These are phyloP conservation scores for Chloropsis hardwickii DNA, from an alignment of 2,113 vertebrate species.

Conservation along the genomic window DNA sequence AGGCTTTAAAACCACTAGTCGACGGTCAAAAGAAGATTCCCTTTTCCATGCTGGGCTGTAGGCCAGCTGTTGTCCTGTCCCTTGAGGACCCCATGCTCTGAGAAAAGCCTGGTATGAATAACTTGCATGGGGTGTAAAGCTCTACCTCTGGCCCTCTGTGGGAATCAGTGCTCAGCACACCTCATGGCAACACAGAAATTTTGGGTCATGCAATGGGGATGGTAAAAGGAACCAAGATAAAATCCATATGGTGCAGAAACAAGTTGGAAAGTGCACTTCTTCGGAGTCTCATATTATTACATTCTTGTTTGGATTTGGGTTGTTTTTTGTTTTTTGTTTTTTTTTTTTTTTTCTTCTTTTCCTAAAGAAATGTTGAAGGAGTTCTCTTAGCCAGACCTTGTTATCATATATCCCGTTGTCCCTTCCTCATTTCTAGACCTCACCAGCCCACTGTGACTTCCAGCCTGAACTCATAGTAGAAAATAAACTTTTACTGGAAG, in stretches of 20 bases:
- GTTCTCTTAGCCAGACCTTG: not conserved
- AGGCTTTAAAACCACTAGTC: not conserved
- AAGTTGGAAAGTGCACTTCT: not conserved
- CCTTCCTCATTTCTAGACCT: not conserved
- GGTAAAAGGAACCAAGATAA: not conserved
- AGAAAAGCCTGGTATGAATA: not conserved
- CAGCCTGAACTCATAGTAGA: not conserved
- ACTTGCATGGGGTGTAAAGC: not conserved
- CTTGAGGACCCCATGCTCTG: not conserved
- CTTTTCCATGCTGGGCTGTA: not conserved
- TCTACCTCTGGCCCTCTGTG: rapidly evolving
- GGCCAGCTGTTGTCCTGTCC: not conserved
- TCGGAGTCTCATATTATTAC: not conserved
- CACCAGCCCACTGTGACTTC: not conserved
- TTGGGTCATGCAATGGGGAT: not conserved
- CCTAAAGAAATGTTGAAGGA: not conserved
- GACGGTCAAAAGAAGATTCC: not conserved
- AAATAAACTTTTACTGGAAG: not conserved
- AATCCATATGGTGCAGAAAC: not conserved
- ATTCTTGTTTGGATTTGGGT: not conserved
- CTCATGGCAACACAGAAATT: not conserved
- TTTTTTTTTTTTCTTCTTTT: not conserved
- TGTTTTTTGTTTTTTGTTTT: no score
- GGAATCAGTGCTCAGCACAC: not conserved
- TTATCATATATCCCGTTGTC: not conserved